Base-by-base conservation (phyloP, 2,113 vertebrate species). In the Salminus brasiliensis region DNA sequence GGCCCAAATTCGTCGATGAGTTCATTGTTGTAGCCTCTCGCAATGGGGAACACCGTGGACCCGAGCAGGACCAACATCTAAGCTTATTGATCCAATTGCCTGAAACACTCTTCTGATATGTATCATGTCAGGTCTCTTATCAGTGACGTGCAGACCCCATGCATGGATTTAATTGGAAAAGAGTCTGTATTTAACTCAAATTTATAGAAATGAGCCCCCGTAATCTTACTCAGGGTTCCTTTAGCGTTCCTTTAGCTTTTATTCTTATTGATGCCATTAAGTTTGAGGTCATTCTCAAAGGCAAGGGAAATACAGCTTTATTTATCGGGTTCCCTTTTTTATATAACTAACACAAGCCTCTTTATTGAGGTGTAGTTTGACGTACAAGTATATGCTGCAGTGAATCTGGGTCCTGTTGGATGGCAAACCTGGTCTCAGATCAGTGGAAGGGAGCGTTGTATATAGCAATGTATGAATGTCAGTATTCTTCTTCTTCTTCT, bases 101-200 rank as follows among this genome's bases (percentile, higher is more conserved):
- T 69, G 65, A 69, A 69, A 77, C 36, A 5, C 66, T 77, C 52
- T 69, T 77, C 67, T 69, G 65, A 77, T 77, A 59, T 69, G 36
- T 59, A 77, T 77, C 65, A n/a, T 59, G 52, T 63, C 59, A 69
- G 67, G 63, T 43, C 52, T 45, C 75, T 77, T 77, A 77, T 77
- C 75, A 59, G 75, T 69, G 65, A 69, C 52, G 57, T 57, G 63
- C 75, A 77, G 75, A 49, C 34, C 52, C 65, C 11, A 32, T 77
- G 67, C 49, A 69, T 68, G 36, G 65, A 57, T 69, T 57, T 59
- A 77, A 69, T 53, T 68, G 75, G 52, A 67, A 55, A 77, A 77
- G 25, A n/a, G 49, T 57, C 63, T 30, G 63, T 34, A n/a, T 68
- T 77, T 68, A 67, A 67, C 52, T 76, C 34, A 67, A 11, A n/a